phyloP scores from a whole-genome alignment of 2,113 vertebrate species.

The Calonectris borealis region DNA sequence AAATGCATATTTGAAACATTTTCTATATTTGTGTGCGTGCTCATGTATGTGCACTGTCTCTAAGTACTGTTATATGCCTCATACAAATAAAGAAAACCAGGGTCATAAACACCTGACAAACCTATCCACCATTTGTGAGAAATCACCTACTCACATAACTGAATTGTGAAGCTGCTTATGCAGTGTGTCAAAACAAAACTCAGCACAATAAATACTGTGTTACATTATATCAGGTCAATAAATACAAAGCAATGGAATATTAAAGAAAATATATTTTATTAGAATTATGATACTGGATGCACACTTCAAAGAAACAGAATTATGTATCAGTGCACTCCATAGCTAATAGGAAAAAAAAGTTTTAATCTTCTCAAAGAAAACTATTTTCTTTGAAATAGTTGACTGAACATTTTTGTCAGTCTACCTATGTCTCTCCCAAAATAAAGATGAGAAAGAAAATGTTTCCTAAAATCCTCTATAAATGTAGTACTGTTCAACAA shows the following conservation, averaged over 20 bases:
- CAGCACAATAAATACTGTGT: background rate
- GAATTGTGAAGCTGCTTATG: background rate
- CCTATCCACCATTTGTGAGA: background rate
- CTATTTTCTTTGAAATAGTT: background rate
- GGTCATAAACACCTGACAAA: background rate
- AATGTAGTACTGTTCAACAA: background rate
- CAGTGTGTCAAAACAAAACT: background rate
- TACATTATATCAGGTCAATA: background rate
- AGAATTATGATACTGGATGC: background rate
- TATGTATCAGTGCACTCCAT: background rate
- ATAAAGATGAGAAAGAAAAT: slow-evolving; percentile 4
- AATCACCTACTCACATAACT: background rate
- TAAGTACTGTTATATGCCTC: background rate
- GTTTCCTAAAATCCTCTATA: background rate
- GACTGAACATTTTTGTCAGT: background rate
- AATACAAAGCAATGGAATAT: slow-evolving; percentile 24
- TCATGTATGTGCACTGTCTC: background rate
- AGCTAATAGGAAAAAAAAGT: background rate
- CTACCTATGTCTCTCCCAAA: background rate
- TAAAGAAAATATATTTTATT: background rate
- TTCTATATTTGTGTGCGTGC: background rate
- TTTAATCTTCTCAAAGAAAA: background rate
- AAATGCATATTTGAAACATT: background rate
- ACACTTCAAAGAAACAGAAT: background rate
- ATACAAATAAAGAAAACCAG: background rate